Evolutionary conservation across 1,140 invertebrate genomes (phyloP), one percentile per base, ranked within the genome.

Genomic region (Oreohelix idahoensis): DNA sequence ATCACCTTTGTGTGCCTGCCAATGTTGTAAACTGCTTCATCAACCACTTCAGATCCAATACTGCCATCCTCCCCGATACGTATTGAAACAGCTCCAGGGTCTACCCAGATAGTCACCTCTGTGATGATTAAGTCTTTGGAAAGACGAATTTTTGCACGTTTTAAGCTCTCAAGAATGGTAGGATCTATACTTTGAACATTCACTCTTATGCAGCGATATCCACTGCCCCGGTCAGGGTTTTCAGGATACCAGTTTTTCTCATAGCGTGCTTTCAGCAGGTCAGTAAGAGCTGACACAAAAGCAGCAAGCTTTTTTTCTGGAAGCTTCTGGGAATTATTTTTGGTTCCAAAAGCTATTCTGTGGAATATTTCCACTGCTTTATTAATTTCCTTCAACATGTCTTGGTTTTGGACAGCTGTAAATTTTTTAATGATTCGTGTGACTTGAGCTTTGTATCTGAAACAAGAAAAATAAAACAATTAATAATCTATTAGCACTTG

Each of bases 61-160:
- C 80, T 82, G 26, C 80, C 80, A 58, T 82, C 80, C 70, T 82
- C 80, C 4, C 80, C 80, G 58, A 82, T 82, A 29, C 80, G 80
- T 2, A 82, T 26, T 2, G 80, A 82, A 11, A 82, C 80, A 38
- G 75, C 71, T 51, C 80, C 80, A 39, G 80, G 80, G n/a, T 82
- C 80, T 17, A 82, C 71, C 80, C 80, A 82, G 4, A 82, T 75
- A 75, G 80, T 82, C 45, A 82, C 5, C 49, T 82, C 80, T 58
- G 49, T 51, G 35, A 23, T 42, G 20, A 42, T 32, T 35, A 82
- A 63, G 32, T 32, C 20, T 63, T 70, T 70, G 32, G 38, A 10
- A 23, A 81, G 17, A 15, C 1, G 10, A 49, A 81, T 71, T 45
- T 71, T 71, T 49, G 70, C 38, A 8, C 71, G 42, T 29, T 53